Evolutionary conservation across 2,797 vertebrate species (phyloP).

Genomic region (Gastrophryne carolinensis): DNA sequence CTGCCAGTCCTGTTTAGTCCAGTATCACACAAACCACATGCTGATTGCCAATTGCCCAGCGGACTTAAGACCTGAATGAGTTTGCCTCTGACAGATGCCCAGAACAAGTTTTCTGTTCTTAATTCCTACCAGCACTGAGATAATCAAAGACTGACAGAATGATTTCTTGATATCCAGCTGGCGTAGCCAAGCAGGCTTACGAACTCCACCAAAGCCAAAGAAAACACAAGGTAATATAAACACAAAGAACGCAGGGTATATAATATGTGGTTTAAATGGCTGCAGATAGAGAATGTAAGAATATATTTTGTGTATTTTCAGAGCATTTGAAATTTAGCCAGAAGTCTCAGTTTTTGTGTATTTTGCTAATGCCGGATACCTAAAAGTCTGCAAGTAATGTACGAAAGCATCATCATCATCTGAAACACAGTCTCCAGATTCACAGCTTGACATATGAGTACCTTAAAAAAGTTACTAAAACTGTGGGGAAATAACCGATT

Average conservation of each 20-base stretch:
- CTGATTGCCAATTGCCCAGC: neutral
- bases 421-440: neutral
- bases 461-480: too few relatives aligned
- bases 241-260: neutral
- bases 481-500: too few relatives aligned
- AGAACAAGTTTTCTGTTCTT: neutral
- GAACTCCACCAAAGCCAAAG: neutral
- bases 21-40: neutral
- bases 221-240: constrained; percentile 1
- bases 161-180: neutral
- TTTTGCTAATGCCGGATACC: neutral
- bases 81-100: neutral
- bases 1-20: neutral
- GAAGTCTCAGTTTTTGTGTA: neutral
- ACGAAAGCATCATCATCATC: neutral
- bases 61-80: neutral
- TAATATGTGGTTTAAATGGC: neutral
- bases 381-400: neutral
- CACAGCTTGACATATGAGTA: too few relatives aligned
- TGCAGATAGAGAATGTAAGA: neutral
- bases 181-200: neutral
- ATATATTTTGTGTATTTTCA: neutral
- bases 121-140: constrained; percentile 1
- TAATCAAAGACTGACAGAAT: constrained; percentile 1
- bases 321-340: neutral